Base-by-base conservation (phyloP, 2,113 vertebrate genomes). In the Toxostoma redivivum region DNA sequence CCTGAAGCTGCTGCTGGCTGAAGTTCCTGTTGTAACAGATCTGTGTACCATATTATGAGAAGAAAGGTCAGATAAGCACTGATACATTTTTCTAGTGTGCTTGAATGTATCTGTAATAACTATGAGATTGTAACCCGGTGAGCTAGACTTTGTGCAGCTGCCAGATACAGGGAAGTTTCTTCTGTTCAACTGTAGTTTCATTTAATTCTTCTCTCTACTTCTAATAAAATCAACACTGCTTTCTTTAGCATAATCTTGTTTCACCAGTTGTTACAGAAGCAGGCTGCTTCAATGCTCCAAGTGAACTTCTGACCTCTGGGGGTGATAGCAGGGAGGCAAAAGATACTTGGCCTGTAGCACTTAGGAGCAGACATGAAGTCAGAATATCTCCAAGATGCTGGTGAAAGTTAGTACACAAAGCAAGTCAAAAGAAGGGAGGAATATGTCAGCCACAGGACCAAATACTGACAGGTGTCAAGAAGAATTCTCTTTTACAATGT, bases 21-120 rank as follows among this genome's bases (percentile, higher is more conserved):
- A 57, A 87, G 65, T 87, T 94, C 57, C 65, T 76, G 11, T 54
- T 93, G 9, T 65, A 81, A 82, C 38, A 72, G 45, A 85, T 89
- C 72, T 76, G 37, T 51, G 70, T 80, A 71, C 60, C 53, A 18
- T 87, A 83, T 86, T 92, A 78, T 64, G 48, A 76, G 87, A 85
- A 82, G 78, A 96, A 95, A 95, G 81, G 78, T 94, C 89, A 95
- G 87, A 87, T 80, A 91, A 96, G 81, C 78, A 82, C 16, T 12
- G 78, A 73, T 47, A 65, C 40, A 31, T 94, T 92, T 91, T 95
- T 82, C 62, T 38, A 33, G 64, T 28, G 54, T 76, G 56, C 74
- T 91, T 92, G 40, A 81, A 85, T 86, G 10, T 71, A 77, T 51
- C 64, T 64, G 57, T 62, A 94, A 82, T 76, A 89, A 79, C 56